Conservation (phyloP, 2,888 invertebrate genomes). For the Netelia melanura region DNA sequence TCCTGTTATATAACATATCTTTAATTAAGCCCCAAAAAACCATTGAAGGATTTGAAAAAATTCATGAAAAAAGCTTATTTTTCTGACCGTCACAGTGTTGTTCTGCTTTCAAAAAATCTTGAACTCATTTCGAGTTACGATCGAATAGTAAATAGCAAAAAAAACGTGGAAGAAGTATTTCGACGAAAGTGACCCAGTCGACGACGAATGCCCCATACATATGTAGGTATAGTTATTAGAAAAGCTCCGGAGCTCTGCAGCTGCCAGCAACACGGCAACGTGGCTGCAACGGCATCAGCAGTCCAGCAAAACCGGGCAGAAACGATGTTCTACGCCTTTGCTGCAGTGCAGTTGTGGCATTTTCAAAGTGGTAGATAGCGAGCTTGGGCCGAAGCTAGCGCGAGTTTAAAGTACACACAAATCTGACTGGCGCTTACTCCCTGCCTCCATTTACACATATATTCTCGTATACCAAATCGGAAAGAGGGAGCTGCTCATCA, state of each 20-base stretch:
- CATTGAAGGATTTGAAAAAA: no score
- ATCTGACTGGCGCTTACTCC: constrained; percentile 54
- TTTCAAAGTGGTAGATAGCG: constrained; percentile 68
- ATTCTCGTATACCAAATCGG: neutral
- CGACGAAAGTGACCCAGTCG: constrained; percentile 29
- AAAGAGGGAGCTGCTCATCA: neutral
- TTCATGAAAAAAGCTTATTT: no score
- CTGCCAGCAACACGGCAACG: constrained; percentile 64
- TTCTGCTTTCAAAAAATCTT: neutral
- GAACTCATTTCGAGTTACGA: neutral
- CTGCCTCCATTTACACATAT: constrained; percentile 35
- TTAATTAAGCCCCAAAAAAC: no score
- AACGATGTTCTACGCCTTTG: constrained; percentile 63
- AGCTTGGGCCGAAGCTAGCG: constrained; percentile 54
- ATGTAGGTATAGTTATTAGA: constrained; percentile 25
- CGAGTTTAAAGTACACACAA: constrained; percentile 61
- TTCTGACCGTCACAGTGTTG: no score
- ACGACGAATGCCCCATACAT: constrained; percentile 42
- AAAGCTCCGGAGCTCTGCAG: constrained; percentile 57
- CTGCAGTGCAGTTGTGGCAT: constrained; percentile 73
- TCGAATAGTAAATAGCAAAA: neutral
- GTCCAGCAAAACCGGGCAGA: constrained; percentile 31
- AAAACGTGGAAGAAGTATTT: constrained; percentile 9
- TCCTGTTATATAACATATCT: no score
- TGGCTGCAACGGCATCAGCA: constrained; percentile 54